These are phyloP conservation scores for Andrena cerasifolii DNA, from an alignment of 1,140 invertebrate genomes.

Conservation along the genomic window DNA sequence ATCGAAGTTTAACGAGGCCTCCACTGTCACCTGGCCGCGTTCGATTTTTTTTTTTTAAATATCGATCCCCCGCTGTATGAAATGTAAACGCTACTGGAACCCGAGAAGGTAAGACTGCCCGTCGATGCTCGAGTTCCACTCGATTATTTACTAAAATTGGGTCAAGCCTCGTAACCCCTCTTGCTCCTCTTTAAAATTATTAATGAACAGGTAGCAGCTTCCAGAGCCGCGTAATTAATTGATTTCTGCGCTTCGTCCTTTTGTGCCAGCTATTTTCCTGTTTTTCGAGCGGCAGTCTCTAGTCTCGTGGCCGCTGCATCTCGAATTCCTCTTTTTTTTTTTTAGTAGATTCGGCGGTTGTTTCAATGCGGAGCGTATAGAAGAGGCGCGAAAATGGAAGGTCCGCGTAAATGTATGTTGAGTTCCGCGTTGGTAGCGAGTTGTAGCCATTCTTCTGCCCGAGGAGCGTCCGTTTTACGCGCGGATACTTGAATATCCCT, in stretches of 20 bases:
- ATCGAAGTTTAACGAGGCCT: conserved; percentile 19
- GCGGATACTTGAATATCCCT: too few species aligned
- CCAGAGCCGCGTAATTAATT: not conserved
- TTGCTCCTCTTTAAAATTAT: not conserved
- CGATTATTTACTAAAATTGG: not conserved
- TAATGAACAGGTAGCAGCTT: not conserved
- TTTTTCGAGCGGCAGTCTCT: not conserved
- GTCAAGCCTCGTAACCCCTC: not conserved
- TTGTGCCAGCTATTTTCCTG: not conserved
- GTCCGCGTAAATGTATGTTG: too few species aligned
- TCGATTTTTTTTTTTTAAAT: not conserved
- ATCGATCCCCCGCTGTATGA: too few species aligned
- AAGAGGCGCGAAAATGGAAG: too few species aligned
- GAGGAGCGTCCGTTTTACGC: too few species aligned
- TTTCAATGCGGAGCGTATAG: too few species aligned
- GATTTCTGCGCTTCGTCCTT: not conserved
- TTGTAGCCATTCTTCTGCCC: too few species aligned
- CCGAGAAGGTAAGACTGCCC: too few species aligned
- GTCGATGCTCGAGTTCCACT: not conserved
- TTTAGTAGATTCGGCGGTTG: too few species aligned
- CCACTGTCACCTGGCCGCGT: not conserved
- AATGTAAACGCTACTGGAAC: not conserved
- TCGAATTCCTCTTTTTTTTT: not conserved
- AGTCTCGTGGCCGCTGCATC: not conserved
- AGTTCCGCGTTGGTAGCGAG: too few species aligned